Evolutionary conservation across 2,888 invertebrate species (phyloP).

Genomic region (Ariolimax columbianus): DNA sequence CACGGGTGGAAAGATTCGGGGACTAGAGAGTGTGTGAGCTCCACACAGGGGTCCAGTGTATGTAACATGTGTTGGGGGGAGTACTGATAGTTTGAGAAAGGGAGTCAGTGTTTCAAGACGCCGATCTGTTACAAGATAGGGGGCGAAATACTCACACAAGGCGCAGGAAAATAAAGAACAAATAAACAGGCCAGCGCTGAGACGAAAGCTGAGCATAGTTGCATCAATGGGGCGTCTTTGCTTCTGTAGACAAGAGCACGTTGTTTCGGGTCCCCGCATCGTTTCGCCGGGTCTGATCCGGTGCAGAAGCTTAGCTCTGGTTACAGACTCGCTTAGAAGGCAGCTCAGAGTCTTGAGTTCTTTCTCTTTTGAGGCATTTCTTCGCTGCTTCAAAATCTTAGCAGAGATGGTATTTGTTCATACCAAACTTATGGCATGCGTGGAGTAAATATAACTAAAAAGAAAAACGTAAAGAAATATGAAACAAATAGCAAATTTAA

Average conservation of each 20-base stretch:
- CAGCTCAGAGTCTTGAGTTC: not conserved
- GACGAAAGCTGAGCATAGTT: constrained; percentile 10
- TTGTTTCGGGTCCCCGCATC: not conserved
- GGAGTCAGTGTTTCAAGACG: constrained; percentile 5
- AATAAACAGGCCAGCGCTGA: constrained; percentile 14
- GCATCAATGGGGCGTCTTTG: constrained; percentile 17
- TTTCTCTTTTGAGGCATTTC: not conserved
- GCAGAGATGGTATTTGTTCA: too few relatives aligned
- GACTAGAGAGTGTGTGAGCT: constrained; percentile 9
- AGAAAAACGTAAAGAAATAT: too few relatives aligned
- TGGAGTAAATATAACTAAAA: too few relatives aligned
- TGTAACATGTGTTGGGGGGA: not conserved
- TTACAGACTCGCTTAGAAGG: not conserved
- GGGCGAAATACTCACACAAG: not conserved
- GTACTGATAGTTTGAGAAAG: not conserved
- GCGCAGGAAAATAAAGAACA: constrained; percentile 7
- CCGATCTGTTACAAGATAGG: constrained; percentile 16
- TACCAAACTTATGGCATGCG: too few relatives aligned
- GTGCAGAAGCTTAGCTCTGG: not conserved
- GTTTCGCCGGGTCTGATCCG: not conserved
- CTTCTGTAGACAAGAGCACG: not conserved
- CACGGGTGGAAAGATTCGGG: not conserved
- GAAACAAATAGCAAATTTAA: too few relatives aligned
- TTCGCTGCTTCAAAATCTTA: too few relatives aligned
- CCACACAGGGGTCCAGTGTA: constrained; percentile 19